Base-by-base conservation (phyloP, 2,888 invertebrate species). In the Protophormia terraenovae region DNA sequence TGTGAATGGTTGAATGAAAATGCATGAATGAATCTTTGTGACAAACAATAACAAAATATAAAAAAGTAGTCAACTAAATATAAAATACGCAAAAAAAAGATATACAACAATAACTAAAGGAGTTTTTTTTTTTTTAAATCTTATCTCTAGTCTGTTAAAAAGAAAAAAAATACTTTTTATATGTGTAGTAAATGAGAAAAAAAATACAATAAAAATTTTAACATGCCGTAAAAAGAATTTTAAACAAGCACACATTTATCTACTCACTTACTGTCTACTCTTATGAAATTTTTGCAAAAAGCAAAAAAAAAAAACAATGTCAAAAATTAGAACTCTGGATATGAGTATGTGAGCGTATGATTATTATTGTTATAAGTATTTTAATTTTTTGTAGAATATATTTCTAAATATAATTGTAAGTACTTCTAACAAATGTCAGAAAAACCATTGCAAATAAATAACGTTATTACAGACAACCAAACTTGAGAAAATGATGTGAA, bases 21-120 rank as follows among this genome's bases (percentile, higher is more conserved):
- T 67, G 47, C 27, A 73, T 81, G 75, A 81, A 75, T 81, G 81
- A 81, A 81, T 62, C 67, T 75, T 50, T 35, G 72, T 19, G 32
- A 24, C 47, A 27, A 24, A n/a, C n/a, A 50, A 32, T 5, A 47
- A 50, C 16, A 8, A 29, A 29, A 22, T 1, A 16, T 24, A 24
- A 14, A 10, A 50, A 47, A 29, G 22, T 22, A 6, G 16, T 45
- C 67, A 6, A 53, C 14, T 24, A 5, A 24, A 53, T 24, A 14
- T 24, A 24, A 24, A 53, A 6, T 53, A 53, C 27, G 22, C 14
- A 50, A 22, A 50, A 50, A 47, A 50, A 41, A 14, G 4, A 5
- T 5, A 41, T n/a, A n/a, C n/a, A 41, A 41, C 41, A 41, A 41
- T n/a, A n/a, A 41, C 41, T 14, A 1, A 3, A 38, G 38, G 12